A percentile compares a stretch with the other conserved stretches of the same genome.
These are phyloP conservation scores for Thamnaconus septentrionalis DNA, from an alignment of 2,113 vertebrate genomes.

Conservation along the genomic window DNA sequence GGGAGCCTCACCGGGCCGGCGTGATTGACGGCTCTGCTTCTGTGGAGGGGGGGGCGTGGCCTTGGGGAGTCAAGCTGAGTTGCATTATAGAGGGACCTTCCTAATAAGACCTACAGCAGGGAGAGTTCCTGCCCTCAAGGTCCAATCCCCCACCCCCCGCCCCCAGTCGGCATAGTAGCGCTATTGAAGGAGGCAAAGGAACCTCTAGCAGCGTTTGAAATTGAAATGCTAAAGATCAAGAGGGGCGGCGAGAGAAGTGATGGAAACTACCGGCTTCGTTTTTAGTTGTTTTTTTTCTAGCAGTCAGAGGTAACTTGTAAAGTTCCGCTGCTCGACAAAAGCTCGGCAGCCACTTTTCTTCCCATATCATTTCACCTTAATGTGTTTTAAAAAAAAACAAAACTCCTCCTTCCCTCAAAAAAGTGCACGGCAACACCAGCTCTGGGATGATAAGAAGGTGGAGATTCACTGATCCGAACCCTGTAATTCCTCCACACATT, in stretches of 20 bases:
- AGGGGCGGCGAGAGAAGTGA: conserved; percentile 15
- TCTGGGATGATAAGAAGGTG: conserved; percentile 59
- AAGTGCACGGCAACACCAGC: neutral
- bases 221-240: conserved; percentile 58
- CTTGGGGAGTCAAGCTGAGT: conserved; percentile 52
- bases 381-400: conserved; percentile 11
- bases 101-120: conserved; percentile 65
- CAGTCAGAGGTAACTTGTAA: too few species aligned
- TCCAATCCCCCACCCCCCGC: conserved; percentile 56
- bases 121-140: conserved; percentile 53
- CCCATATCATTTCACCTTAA: neutral
- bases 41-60: conserved; percentile 42
- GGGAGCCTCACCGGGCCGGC: conserved; percentile 4
- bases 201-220: conserved; percentile 51
- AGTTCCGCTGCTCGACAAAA: too few species aligned
- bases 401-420: neutral
- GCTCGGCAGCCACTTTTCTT: neutral
- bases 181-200: conserved; percentile 38
- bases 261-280: neutral
- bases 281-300: too few species aligned
- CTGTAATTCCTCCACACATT: conserved; percentile 73
- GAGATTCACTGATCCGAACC: conserved; percentile 43
- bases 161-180: conserved; percentile 30
- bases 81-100: conserved; percentile 44
- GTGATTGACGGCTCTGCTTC: conserved; percentile 58